These are phyloP conservation scores for Andrena flavipes DNA, from an alignment of 2,888 invertebrate genomes.

Conservation along the genomic window DNA sequence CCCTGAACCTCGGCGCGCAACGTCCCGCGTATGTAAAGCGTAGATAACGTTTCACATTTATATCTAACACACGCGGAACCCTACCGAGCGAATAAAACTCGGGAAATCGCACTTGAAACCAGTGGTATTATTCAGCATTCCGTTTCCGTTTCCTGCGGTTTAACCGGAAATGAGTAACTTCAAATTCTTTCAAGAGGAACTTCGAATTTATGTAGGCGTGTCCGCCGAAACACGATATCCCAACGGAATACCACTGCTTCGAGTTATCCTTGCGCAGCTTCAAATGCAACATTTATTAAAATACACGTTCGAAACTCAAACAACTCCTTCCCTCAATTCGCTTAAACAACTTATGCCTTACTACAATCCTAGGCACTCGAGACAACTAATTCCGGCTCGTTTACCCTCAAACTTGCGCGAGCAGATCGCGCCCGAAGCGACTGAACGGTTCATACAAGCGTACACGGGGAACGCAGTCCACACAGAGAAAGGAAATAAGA, in stretches of 20 bases:
- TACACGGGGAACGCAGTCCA: slow-evolving; percentile 37
- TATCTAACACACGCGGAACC: slow-evolving; percentile 43
- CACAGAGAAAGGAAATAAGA: slow-evolving; percentile 41
- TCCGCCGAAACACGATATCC: not conserved
- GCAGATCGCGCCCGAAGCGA: not conserved
- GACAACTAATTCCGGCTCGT: no score
- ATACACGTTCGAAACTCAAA: slow-evolving; percentile 32
- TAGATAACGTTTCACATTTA: slow-evolving; percentile 34
- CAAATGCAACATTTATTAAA: slow-evolving; percentile 42
- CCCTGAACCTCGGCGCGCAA: slow-evolving; percentile 32
- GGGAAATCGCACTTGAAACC: slow-evolving; percentile 28
- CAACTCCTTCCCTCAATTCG: not conserved
- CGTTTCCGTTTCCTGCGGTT: not conserved
- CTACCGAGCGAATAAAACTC: slow-evolving; percentile 37
- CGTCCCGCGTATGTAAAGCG: slow-evolving; percentile 43
- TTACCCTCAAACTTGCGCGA: no score
- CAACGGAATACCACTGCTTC: slow-evolving; percentile 15
- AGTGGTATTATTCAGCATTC: slow-evolving; percentile 23
- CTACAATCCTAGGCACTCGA: not conserved
- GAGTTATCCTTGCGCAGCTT: slow-evolving; percentile 14
- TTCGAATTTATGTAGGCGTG: not conserved
- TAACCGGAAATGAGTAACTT: not conserved
- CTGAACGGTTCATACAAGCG: slow-evolving; percentile 32
- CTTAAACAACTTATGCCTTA: no score
- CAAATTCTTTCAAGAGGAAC: not conserved